Percentiles rank a stretch among this genome's conserved stretches.
Conservation (phyloP, 2,797 vertebrate genomes). For the Zenarchopterus dispar region DNA sequence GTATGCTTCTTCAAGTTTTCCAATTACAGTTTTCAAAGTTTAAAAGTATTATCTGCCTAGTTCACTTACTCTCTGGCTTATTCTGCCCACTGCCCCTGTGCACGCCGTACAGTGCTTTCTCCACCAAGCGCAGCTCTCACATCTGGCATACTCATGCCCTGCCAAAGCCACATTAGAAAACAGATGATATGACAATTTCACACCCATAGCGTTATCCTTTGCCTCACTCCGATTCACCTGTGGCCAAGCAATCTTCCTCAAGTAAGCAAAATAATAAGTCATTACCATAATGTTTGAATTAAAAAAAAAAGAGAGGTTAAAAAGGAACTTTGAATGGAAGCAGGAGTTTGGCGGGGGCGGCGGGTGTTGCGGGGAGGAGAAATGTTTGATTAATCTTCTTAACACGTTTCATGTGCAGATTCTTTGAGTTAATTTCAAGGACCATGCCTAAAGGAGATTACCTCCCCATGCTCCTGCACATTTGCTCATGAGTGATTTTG, state of each 20-base stretch:
- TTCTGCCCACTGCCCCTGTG: constrained; percentile 50
- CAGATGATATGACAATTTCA: constrained; percentile 75
- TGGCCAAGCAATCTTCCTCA: constrained; percentile 77
- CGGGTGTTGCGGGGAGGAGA: constrained; percentile 49
- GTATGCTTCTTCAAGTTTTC: constrained; percentile 58
- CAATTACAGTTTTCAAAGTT: constrained; percentile 71
- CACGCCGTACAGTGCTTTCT: constrained; percentile 18
- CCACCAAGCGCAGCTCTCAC: constrained; percentile 43
- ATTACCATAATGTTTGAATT: constrained; percentile 82
- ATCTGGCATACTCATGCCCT: constrained; percentile 63
- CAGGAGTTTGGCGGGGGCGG: constrained; percentile 34
- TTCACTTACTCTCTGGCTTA: constrained; percentile 61
- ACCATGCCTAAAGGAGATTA: constrained; percentile 86
- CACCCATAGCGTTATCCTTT: constrained; percentile 65
- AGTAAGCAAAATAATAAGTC: constrained; percentile 80
- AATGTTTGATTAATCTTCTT: constrained; percentile 86
- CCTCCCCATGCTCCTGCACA: constrained; percentile 84
- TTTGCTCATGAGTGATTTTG: constrained; percentile 87
- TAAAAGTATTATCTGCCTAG: constrained; percentile 68
- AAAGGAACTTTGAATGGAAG: constrained; percentile 69
- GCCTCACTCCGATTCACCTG: constrained; percentile 77
- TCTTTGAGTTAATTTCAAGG: constrained; percentile 87
- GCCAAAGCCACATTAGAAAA: constrained; percentile 69
- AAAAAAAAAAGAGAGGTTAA: constrained; percentile 25
- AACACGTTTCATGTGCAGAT: constrained; percentile 84